phyloP scores from a whole-genome alignment of 2,888 invertebrate species.

The Geophilus truncorum region DNA sequence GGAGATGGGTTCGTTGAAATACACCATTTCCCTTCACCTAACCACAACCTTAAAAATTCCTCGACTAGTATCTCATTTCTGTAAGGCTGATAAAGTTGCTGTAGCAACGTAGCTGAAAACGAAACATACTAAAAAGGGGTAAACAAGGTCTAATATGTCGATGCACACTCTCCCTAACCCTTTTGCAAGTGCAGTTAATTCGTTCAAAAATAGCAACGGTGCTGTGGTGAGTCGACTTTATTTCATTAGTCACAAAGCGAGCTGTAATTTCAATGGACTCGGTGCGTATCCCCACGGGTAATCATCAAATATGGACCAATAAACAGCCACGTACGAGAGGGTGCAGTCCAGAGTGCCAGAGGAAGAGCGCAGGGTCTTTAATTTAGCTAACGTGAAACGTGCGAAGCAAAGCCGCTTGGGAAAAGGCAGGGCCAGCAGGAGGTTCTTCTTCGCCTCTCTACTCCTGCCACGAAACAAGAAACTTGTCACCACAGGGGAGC shows the following conservation, averaged over 20 bases:
- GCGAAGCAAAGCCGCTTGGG: background rate
- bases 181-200: background rate
- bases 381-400: constrained; percentile 12
- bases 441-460: background rate
- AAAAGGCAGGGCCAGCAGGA: background rate
- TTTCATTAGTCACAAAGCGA: background rate
- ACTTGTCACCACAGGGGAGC: constrained; percentile 14
- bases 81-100: too few species aligned
- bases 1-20: too few species aligned
- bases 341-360: background rate
- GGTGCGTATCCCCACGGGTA: background rate
- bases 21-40: too few species aligned
- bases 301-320: constrained; percentile 13
- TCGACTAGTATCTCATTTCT: too few species aligned
- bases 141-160: too few species aligned
- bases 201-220: background rate
- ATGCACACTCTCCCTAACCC: too few species aligned
- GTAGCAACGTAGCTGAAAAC: too few species aligned
- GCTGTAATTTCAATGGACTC: constrained; percentile 7
- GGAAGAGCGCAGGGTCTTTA: background rate
- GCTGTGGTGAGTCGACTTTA: background rate
- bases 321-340: background rate
- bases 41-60: too few species aligned
- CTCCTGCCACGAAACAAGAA: background rate
- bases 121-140: too few species aligned